A percentile compares a stretch with the other conserved stretches of the same genome.
These are phyloP conservation scores for Bombylius discolor DNA, from an alignment of 2,888 invertebrate genomes.

Conservation along the genomic window DNA sequence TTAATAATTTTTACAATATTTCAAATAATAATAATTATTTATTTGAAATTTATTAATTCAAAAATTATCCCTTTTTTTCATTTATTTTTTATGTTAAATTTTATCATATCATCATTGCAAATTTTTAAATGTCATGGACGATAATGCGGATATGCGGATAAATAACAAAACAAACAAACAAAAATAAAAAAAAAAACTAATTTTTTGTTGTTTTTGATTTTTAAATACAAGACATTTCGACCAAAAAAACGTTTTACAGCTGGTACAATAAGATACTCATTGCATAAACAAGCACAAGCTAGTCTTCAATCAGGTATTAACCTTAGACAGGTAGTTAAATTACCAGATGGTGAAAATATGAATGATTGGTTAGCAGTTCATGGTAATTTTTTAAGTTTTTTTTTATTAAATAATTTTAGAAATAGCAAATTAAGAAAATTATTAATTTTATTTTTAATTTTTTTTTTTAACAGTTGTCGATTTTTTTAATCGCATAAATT, in stretches of 20 bases:
- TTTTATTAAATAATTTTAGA: neutral
- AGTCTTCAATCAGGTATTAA: slow-evolving; percentile 82
- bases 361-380: slow-evolving; percentile 92
- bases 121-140: neutral
- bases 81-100: no score
- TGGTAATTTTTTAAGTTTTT: slow-evolving; percentile 42
- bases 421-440: neutral
- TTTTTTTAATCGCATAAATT: slow-evolving; percentile 85
- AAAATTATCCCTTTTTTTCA: no score
- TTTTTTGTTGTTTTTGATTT: slow-evolving; percentile 18
- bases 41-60: no score
- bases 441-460: neutral
- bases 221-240: slow-evolving; percentile 58
- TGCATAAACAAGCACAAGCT: slow-evolving; percentile 84
- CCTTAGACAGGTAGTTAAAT: slow-evolving; percentile 61
- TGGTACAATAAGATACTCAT: slow-evolving; percentile 72
- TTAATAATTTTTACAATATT: neutral
- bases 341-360: slow-evolving; percentile 70
- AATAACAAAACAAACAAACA: neutral
- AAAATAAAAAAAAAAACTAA: no score
- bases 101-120: no score
- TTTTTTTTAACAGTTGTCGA: slow-evolving; percentile 60
- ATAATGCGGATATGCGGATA: neutral
- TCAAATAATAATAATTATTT: no score
- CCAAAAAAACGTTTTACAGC: slow-evolving; percentile 79